Base-by-base conservation (phyloP, 2,888 invertebrate genomes). In the Ectemnius cavifrons region DNA sequence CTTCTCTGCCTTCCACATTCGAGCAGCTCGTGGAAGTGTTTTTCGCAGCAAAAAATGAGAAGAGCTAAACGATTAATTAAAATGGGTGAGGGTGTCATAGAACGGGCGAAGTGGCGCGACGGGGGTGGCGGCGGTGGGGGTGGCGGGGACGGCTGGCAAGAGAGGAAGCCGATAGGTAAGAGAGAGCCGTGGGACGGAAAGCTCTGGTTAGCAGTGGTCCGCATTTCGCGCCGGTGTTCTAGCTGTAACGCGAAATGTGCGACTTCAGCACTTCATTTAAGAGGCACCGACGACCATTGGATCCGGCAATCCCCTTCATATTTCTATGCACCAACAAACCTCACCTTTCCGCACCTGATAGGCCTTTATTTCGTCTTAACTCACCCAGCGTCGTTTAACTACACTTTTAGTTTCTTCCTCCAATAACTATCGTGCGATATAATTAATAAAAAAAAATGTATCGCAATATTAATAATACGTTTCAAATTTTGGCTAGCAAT, bases 181-280 rank as follows among this genome's bases (percentile, higher is more conserved):
- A 37, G 37, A 37, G 37, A 37, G 37, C 23, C 14, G 64, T 68
- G 79, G 73, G 80, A 81, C 76, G 78, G 78, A 85, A 87, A 85
- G 83, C 86, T 86, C 84, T 82, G 83, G 84, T 84, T 83, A 82
- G 73, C 82, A 69, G 78, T 77, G 83, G 80, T 84, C 80, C 85
- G 83, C 82, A 78, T 86, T 87, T 86, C 84, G 82, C 80, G 78
- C 63, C 84, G 75, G 37, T 37, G 37, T 71, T 80, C 83, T 81
- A 78, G 84, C 80, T 81, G 81, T 81, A 82, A 75, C 74, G 77
- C 71, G 80, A 78, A 81, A 84, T 75, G 80, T 84, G 87, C 86
- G 73, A 78, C 71, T 80, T 87, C 87, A 87, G 87, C 87, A 74
- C 84, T 88, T 86, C 80, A 77, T 78, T 82, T 77, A 78, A 81